Evolutionary conservation across 2,888 invertebrate genomes (phyloP).

Genomic region (Polymixis flavicincta): DNA sequence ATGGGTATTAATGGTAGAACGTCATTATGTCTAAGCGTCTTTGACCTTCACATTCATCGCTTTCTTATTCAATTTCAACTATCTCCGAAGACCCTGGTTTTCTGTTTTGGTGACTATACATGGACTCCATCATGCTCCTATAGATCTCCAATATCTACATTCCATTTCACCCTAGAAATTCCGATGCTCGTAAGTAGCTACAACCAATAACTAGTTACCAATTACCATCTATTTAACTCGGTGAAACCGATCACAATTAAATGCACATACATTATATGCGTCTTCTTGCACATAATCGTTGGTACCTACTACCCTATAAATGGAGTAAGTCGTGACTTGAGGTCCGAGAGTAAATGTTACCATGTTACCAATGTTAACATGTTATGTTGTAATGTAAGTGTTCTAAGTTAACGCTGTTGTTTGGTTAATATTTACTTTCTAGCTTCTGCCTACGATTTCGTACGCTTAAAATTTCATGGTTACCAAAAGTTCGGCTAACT

Average conservation of each 20-base stretch:
- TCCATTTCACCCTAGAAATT: conserved; percentile 1
- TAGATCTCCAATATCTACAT: conserved; percentile 13
- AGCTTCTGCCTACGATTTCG: no score
- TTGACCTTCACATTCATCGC: not conserved
- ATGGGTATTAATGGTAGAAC: not conserved
- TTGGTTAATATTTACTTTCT: conserved; percentile 10
- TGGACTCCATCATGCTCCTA: not conserved
- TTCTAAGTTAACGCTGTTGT: conserved; percentile 22
- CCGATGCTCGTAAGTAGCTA: not conserved
- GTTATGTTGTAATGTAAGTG: no score
- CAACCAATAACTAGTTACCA: conserved; percentile 1
- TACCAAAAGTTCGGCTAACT: no score
- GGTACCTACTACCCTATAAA: conserved; percentile 16
- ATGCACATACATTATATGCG: conserved; percentile 20
- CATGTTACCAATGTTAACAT: no score
- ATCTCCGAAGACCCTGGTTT: no score
- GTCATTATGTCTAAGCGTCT: not conserved
- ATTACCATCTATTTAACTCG: conserved; percentile 29
- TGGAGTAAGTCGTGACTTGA: conserved; percentile 47
- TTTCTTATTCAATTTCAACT: no score
- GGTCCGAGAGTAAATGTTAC: conserved; percentile 25
- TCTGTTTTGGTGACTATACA: no score
- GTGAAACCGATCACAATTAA: conserved; percentile 31
- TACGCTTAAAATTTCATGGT: no score
- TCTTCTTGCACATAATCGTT: conserved; percentile 24